A percentile compares a stretch with the other conserved stretches of the same genome.
Evolutionary conservation across 2,888 invertebrate genomes (phyloP).

Genomic region (Entomobrya proxima): DNA sequence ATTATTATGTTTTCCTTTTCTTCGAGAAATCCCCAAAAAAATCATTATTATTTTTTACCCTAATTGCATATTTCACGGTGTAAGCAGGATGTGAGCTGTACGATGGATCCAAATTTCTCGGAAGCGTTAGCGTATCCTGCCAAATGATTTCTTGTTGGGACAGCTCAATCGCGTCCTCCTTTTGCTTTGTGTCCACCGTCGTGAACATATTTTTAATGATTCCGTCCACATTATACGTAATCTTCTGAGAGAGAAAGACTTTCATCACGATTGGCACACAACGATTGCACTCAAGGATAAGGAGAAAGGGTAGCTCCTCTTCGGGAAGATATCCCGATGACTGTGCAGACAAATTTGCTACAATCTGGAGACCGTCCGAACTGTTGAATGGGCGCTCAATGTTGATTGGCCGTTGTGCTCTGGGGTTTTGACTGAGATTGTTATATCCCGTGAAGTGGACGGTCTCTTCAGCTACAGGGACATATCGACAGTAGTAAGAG

Average conservation of each 20-base stretch:
- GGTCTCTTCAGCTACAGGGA: constrained; percentile 56
- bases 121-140: constrained; percentile 47
- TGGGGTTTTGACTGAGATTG: constrained; percentile 45
- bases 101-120: constrained; percentile 44
- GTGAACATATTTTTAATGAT: constrained; percentile 57
- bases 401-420: constrained; percentile 41
- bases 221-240: constrained; percentile 57
- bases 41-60: constrained; percentile 24
- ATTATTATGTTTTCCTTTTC: not conserved
- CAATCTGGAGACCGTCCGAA: constrained; percentile 46
- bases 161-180: constrained; percentile 49
- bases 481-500: constrained; percentile 57
- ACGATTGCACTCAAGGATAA: constrained; percentile 49
- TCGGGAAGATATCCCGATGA: constrained; percentile 43
- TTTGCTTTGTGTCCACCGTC: constrained; percentile 46
- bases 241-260: constrained; percentile 63
- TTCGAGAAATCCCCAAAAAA: not conserved
- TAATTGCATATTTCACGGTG: constrained; percentile 59
- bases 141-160: constrained; percentile 51
- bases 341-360: constrained; percentile 45
- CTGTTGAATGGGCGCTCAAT: constrained; percentile 54
- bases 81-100: constrained; percentile 49
- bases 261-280: constrained; percentile 58
- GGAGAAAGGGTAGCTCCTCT: constrained; percentile 51
- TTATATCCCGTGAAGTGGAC: constrained; percentile 52